Evolutionary conservation across 2,888 invertebrate species (phyloP), one percentile per base, ranked within the genome.

Genomic region (Lithosia quadra): DNA sequence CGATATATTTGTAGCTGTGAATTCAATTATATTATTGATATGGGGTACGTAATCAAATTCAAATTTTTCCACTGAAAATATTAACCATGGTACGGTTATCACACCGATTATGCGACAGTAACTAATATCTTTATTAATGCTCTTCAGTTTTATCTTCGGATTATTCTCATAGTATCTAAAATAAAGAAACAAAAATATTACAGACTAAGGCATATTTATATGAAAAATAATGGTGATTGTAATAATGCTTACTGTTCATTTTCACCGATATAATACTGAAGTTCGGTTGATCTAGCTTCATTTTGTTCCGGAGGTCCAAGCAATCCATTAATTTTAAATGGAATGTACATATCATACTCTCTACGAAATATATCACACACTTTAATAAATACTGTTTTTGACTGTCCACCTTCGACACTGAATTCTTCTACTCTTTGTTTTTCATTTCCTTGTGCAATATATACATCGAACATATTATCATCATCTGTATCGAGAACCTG

Each of bases 311-410:
- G 94, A 10, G 96, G 96, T 0, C 96, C 96, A 62, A 96, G 77
- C 57, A 96, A 84, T 65, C 91, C 92, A 79, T 96, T 96, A 22
- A 96, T 88, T 79, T 95, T 90, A 70, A 96, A 92, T 0, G 96
- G 96, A 65, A 96, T 88, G 76, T 91, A 95, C 85, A 96, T 95
- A 65, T 95, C 94, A 80, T 96, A 96, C 71, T 95, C 95, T 73
- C 93, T 87, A 63, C 92, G 86, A 81, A 88, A 93, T 75, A 85
- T 76, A 73, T 93, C 93, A 73, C 69, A 86, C 18, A 94, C 88
- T 89, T 91, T 93, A 65, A 95, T 86, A 73, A 80, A 94, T 61
- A 94, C 86, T 0, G 86, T 89, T 80, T 91, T 93, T 2, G 91
- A 81, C 74, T 92, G 91, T 28, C 92, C 91, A 55, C 87, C 88